phyloP scores from a whole-genome alignment of 1,140 invertebrate genomes.

The Diorhabda carinulata region DNA sequence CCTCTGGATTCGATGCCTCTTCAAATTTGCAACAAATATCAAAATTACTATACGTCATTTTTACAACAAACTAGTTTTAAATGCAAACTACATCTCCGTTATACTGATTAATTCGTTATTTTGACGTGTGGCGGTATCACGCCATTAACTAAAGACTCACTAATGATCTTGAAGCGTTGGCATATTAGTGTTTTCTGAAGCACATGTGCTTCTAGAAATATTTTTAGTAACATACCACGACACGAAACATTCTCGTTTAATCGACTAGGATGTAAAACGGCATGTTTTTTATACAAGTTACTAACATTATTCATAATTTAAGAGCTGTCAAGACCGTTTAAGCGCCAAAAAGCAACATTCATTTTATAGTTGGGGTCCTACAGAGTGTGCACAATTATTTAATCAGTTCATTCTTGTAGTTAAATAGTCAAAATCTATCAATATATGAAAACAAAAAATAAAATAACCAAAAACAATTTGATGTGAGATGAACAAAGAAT shows the following conservation, averaged over 20 bases:
- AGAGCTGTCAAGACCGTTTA: neutral
- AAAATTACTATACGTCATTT: no score
- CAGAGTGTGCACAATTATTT: no score
- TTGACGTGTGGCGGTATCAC: slow-evolving; percentile 41
- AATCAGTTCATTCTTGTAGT: no score
- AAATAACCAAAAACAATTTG: no score
- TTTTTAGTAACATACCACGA: slow-evolving; percentile 20
- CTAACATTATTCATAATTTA: slow-evolving; percentile 22
- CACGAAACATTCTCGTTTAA: slow-evolving; percentile 20
- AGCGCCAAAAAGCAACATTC: neutral
- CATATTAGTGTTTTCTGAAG: slow-evolving; percentile 38
- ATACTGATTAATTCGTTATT: slow-evolving; percentile 45
- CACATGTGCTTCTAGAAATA: slow-evolving; percentile 18
- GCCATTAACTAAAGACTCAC: slow-evolving; percentile 40
- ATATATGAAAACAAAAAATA: no score
- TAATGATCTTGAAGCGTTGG: slow-evolving; percentile 39
- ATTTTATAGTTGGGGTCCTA: no score
- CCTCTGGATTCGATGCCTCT: no score
- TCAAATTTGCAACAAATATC: no score
- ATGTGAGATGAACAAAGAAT: no score
- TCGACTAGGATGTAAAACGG: slow-evolving; percentile 5
- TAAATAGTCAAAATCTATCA: no score
- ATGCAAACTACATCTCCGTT: neutral
- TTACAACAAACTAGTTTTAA: no score
- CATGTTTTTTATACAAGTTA: slow-evolving; percentile 9